Percentiles rank a stretch among this genome's conserved stretches.
phyloP scores from a whole-genome alignment of 1,140 invertebrate genomes.

The Habropoda laboriosa region DNA sequence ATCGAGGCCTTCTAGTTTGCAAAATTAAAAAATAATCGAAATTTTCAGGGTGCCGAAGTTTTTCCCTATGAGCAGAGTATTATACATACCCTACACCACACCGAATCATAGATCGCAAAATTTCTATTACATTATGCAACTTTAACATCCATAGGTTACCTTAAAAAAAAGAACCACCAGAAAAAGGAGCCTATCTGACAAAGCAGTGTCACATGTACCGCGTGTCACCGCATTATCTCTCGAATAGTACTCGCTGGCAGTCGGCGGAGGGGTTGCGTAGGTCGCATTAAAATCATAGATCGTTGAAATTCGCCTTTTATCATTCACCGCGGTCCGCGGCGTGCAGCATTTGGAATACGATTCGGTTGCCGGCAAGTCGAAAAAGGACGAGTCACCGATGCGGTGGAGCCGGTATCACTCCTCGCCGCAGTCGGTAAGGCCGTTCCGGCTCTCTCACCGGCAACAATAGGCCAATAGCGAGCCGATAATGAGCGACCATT shows the following conservation, averaged over 20 bases:
- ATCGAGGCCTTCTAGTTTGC: too few relatives aligned
- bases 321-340: constrained; percentile 35
- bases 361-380: constrained; percentile 67
- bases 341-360: constrained; percentile 41
- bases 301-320: constrained; percentile 57
- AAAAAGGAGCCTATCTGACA: too few relatives aligned
- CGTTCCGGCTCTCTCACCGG: constrained; percentile 78
- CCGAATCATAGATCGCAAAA: too few relatives aligned
- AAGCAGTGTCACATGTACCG: too few relatives aligned
- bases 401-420: constrained; percentile 74
- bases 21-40: too few relatives aligned
- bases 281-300: constrained; percentile 45
- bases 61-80: too few relatives aligned
- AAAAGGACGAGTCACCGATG: constrained; percentile 75
- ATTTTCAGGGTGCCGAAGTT: too few relatives aligned
- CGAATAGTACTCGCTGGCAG: neutral
- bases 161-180: too few relatives aligned
- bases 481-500: constrained; percentile 80
- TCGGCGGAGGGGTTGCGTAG: neutral
- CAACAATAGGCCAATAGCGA: constrained; percentile 80
- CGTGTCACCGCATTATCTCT: neutral
- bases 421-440: constrained; percentile 75
- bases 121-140: too few relatives aligned
- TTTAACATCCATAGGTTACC: too few relatives aligned
- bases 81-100: too few relatives aligned